A percentile compares a stretch with the other conserved stretches of the same genome.
Evolutionary conservation across 2,888 invertebrate genomes (phyloP).

Genomic region (Trichogramma evanescens): DNA sequence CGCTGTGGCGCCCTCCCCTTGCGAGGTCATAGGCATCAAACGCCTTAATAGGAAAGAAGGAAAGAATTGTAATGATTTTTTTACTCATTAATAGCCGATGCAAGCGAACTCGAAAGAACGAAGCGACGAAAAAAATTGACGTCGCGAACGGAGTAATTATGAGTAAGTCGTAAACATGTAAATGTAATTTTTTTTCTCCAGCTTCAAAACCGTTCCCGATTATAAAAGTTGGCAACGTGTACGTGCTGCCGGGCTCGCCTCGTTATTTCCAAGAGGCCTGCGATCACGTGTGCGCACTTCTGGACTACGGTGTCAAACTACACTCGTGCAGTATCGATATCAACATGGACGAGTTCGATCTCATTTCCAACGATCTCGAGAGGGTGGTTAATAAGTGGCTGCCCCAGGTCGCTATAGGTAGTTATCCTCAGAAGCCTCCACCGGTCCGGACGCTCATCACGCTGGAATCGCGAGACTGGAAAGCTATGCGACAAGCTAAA

Average conservation of each 20-base stretch:
- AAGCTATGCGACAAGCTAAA: conserved; percentile 26
- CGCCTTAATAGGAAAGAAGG: background rate
- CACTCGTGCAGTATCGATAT: conserved; percentile 29
- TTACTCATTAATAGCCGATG: background rate
- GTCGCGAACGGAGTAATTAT: background rate
- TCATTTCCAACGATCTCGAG: conserved; percentile 28
- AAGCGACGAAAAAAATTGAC: conserved; percentile 12
- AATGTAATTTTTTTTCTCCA: background rate
- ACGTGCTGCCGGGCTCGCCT: conserved; percentile 60
- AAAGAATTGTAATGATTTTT: conserved; percentile 17
- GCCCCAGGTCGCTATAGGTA: conserved; percentile 31
- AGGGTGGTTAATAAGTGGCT: conserved; percentile 28
- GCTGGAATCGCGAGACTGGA: conserved; percentile 24
- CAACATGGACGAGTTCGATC: conserved; percentile 28
- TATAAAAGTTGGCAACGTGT: conserved; percentile 51
- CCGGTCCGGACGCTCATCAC: conserved; percentile 27
- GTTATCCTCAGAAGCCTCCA: conserved; percentile 33
- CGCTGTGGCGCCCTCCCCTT: conserved; percentile 31
- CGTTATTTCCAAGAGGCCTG: conserved; percentile 40
- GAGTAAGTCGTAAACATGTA: too few species aligned
- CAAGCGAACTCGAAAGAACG: background rate
- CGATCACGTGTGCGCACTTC: conserved; percentile 26
- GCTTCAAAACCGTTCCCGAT: conserved; percentile 18
- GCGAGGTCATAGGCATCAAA: conserved; percentile 31
- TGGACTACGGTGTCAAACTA: conserved; percentile 20